Base-by-base conservation (phyloP, 2,113 vertebrate species). In the Elanus axillaris region DNA sequence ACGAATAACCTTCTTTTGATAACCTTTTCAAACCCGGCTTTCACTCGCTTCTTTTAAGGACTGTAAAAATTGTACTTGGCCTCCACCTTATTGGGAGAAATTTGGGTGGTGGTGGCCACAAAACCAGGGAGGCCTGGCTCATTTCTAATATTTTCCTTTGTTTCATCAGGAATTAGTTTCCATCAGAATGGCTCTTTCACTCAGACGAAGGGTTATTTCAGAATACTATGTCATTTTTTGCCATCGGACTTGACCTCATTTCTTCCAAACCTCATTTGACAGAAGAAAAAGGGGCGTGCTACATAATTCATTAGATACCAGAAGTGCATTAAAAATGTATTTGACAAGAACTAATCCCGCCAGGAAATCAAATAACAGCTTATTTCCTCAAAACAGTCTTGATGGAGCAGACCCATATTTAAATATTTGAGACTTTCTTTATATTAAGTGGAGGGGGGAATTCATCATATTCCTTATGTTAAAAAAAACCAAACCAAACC, bases 261-360 rank as follows among this genome's bases (percentile, higher is more conserved):
- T 96, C 91, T 95, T 93, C 58, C 67, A 96, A 96, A 94, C 68
- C 27, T 94, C 81, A 80, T 93, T 56, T 90, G 90, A 89, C 59
- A 74, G 93, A 67, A 77, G 78, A 79, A 93, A 95, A 91, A 85
- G 62, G 16, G 55, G 32, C 34, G 47, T 29, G 17, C 76, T 96
- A 75, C 80, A 97, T 96, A 94, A 97, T 96, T 97, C 67, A 97
- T 94, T 81, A 91, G 75, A 56, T 84, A 95, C 31, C 91, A 97
- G 88, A 89, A 94, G 63, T 69, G 42, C 53, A 96, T 97, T 95
- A 96, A 97, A 97, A 97, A 96, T 97, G 48, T 67, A 97, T 96
- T 95, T 81, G 88, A 86, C 56, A 78, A 87, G 86, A 95, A 79
- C 53, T 81, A 90, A 93, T 91, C 80, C 86, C 86, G 94, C 78